These are phyloP conservation scores for Crematogaster levior DNA, from an alignment of 2,888 invertebrate genomes.

Conservation along the genomic window DNA sequence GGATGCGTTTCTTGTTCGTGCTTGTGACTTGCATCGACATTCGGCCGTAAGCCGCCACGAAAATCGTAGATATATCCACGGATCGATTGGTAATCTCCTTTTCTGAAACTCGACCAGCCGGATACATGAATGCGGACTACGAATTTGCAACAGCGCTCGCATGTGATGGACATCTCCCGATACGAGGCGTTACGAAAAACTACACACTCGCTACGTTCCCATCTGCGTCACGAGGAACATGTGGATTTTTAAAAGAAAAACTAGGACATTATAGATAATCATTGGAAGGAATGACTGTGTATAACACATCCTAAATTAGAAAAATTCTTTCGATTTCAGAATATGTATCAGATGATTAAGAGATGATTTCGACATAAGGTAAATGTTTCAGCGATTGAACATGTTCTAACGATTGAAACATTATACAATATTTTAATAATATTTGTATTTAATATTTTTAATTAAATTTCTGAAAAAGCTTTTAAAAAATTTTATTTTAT, in stretches of 20 bases:
- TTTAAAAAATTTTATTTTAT: no score
- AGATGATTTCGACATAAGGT: no score
- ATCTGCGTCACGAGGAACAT: background rate
- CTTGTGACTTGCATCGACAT: slow-evolving; percentile 1
- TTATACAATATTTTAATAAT: no score
- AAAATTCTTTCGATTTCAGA: background rate
- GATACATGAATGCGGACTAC: slow-evolving; percentile 10
- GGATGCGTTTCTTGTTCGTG: slow-evolving; percentile 6
- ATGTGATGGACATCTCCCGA: slow-evolving; percentile 5
- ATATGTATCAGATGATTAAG: no score
- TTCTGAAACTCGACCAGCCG: background rate
- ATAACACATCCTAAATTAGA: background rate
- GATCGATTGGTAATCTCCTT: slow-evolving; percentile 35
- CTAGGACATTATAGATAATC: background rate
- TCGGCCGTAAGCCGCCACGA: background rate
- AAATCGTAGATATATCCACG: slow-evolving; percentile 18
- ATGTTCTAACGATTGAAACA: no score
- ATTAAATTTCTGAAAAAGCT: no score
- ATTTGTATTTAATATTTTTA: no score
- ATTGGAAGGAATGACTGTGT: background rate
- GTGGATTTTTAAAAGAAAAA: background rate
- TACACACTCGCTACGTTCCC: background rate
- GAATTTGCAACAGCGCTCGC: slow-evolving; percentile 5
- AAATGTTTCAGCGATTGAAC: no score
- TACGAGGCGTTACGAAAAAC: background rate